Base-by-base conservation (phyloP, 2,888 invertebrate genomes). In the Girardia tigrina region DNA sequence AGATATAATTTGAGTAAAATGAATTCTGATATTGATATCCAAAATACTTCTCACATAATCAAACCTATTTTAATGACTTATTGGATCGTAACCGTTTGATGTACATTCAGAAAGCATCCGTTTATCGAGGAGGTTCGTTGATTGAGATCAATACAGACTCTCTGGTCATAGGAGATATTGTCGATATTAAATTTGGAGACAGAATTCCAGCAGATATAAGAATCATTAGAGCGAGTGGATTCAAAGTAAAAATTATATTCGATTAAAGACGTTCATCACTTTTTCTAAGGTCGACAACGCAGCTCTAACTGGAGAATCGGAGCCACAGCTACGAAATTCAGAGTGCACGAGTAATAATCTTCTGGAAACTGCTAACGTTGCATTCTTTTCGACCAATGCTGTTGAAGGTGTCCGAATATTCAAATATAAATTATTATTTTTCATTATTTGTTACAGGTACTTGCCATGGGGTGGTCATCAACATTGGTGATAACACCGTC, bases 171-270 rank as follows among this genome's bases (percentile, higher is more conserved):
- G 78, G 78, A 2, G 78, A 78, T 74, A 90, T 95, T 80, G 93
- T 94, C 83, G 93, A 94, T 86, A 92, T 95, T 77, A 94, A 94
- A 86, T 94, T 94, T 85, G 94, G 94, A 82, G 94, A 95, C 86
- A 89, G 94, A 81, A 91, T 95, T 82, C 94, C 94, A 73, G 94
- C 94, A 81, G 94, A 95, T 85, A 88, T 95, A 82, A 89, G 94
- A 81, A 89, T 95, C 83, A 90, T 94, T 84, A 91, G 91, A 85
- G 88, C 92, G 70, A 90, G 92, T 84, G 91, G 90, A 82, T 94
- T 94, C 86, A 95, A 94, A 87, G 84, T 84, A n/a, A 12, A 56
- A 56, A 6, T 20, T 12, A n/a, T 36, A 12, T 12, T 16, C 16
- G 8, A 56, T 56, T 4, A 6, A 4, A 20, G 56, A 12, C 2